Base-by-base conservation (phyloP, 2,888 invertebrate species). In the Anthophora plumipes region DNA sequence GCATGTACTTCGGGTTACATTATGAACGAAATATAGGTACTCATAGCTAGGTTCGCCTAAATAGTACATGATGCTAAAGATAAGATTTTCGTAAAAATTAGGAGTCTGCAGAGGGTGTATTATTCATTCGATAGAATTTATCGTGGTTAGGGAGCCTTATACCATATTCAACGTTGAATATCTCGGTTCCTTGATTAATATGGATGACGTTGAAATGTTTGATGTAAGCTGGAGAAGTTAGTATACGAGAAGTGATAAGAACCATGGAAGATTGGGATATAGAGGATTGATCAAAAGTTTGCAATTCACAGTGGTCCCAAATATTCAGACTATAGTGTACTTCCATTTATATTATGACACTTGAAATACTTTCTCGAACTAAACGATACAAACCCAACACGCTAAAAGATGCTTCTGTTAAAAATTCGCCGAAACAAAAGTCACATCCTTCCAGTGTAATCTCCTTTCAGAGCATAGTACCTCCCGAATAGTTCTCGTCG, bases 81-180 rank as follows among this genome's bases (percentile, higher is more conserved):
- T 46, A 55, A 68, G 31, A 59, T 59, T 59, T 48, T 37, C 31
- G 41, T 31, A 67, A 66, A 59, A 74, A 67, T 57, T 59, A 74
- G 52, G 14, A 48, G 22, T 14, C 17, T 43, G 22, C 37, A 41
- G 43, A 9, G 31, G 64, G 55, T 72, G 64, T 54, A 72, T 64
- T 72, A 64, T 61, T 72, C 61, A 72, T 72, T 14, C n/a, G 55
- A 20, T 20, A 25, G 22, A 39, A 43, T 41, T 50, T 50, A 37
- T 66, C 50, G 46, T 17, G 22, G 37, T 39, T 20, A 43, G 9
- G 14, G n/a, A n/a, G 37, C 11, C 69, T 70, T 50, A 50, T 70
- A 60, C 60, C 69, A 70, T 70, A 70, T 70, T 70, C 69, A 70
- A 70, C 69, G 48, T 39, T 20, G 69, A 60, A 70, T 50, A 69